Conservation (phyloP, 2,888 invertebrate species). For the Lithophane socia region DNA sequence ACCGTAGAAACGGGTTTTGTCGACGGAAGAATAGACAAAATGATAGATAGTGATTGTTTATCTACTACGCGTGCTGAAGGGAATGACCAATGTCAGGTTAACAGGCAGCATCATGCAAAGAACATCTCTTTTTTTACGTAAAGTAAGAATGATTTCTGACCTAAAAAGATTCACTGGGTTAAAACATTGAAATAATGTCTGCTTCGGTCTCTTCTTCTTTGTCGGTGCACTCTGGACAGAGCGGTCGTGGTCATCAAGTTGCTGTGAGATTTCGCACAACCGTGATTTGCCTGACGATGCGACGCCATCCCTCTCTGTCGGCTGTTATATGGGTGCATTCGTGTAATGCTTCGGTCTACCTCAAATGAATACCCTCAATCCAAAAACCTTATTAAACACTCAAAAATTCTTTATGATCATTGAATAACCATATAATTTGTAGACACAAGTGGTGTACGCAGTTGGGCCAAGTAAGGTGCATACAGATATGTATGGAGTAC, state of each 20-base stretch:
- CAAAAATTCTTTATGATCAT: conserved; percentile 49
- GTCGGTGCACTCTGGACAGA: too few relatives aligned
- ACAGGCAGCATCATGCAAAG: neutral
- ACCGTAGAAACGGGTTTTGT: too few relatives aligned
- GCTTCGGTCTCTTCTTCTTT: too few relatives aligned
- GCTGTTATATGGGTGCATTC: too few relatives aligned
- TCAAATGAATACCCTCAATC: conserved; percentile 11
- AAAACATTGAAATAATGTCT: too few relatives aligned
- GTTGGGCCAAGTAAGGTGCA: conserved; percentile 62
- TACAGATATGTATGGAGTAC: conserved; percentile 45
- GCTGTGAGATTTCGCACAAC: too few relatives aligned
- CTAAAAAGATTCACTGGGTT: neutral
- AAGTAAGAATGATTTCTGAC: neutral
- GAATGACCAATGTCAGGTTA: neutral
- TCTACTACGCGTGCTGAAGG: neutral
- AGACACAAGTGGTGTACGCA: conserved; percentile 75
- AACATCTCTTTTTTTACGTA: neutral
- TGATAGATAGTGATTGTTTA: too few relatives aligned
- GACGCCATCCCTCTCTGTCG: too few relatives aligned
- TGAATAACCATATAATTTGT: conserved; percentile 75
- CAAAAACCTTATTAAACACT: conserved; percentile 9
- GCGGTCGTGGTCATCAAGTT: too few relatives aligned
- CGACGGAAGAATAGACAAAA: too few relatives aligned
- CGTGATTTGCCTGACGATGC: too few relatives aligned
- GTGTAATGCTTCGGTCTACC: neutral